Evolutionary conservation across 2,797 vertebrate genomes (phyloP), one percentile per base, ranked within the genome.

Genomic region (Cynodonichthys magdalenae): DNA sequence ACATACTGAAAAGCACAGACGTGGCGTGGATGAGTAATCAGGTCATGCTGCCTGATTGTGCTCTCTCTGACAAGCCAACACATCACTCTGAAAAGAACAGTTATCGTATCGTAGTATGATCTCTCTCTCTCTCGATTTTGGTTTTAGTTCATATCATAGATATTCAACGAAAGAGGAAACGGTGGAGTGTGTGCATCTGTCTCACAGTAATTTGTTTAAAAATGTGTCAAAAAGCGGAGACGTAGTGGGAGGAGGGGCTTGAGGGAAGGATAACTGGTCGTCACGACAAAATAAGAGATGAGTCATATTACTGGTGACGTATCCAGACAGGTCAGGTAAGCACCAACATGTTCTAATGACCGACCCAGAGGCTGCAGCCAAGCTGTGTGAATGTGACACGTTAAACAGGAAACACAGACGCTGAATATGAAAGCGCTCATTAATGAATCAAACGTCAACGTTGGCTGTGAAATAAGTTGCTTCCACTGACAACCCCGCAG

Each of bases 301-400:
- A 89, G 75, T 89, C 81, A 89, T 71, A 67, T 55, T 48, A 44
- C 57, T 1, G 39, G 61, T 87, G 87, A 87, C 80, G 80, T 62
- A 31, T 48, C 61, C 12, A 42, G 59, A 75, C 1, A 28, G 73
- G 50, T 71, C 79, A 88, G 83, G 77, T 85, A 52, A 66, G 66
- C 36, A 41, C 46, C 49, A 44, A 0, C 62, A 51, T 67, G 70
- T 28, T 45, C 44, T 54, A 64, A 66, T 65, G 47, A 57, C 18
- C 19, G 71, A 81, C 46, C 78, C 52, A 15, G 20, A 59, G 66
- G 64, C 60, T 66, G 63, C 59, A 41, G 52, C 39, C 36, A 34
- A 62, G 18, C 31, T 20, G 45, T 20, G 45, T 19, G 31, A 51
- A 66, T 14, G 39, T 4, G 15, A 17, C 59, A 61, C 46, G 18